Percentiles rank a stretch among this genome's conserved stretches.
Evolutionary conservation across 1,140 invertebrate species (phyloP).

Genomic region (Vanessa atalanta): DNA sequence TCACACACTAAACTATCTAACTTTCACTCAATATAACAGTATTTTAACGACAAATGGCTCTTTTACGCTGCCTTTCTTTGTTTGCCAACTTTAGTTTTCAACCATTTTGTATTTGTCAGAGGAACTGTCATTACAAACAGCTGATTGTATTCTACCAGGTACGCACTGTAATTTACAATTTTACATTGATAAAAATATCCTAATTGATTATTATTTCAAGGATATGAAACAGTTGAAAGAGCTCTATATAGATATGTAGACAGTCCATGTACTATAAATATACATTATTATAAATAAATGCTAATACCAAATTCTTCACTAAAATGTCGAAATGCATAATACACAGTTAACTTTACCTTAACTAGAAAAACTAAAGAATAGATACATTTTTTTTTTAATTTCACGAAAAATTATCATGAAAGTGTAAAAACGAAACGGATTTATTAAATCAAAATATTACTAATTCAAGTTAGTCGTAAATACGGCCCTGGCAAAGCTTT

Average conservation of each 20-base stretch:
- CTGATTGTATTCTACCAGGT: conserved; percentile 80
- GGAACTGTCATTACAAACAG: conserved; percentile 82
- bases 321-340: too few relatives aligned
- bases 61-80: conserved; percentile 79
- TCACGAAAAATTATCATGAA: too few relatives aligned
- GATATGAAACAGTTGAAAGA: too few relatives aligned
- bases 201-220: background rate
- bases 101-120: conserved; percentile 82
- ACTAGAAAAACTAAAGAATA: too few relatives aligned
- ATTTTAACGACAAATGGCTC: conserved; percentile 65
- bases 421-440: background rate
- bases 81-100: conserved; percentile 81
- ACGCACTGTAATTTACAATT: conserved; percentile 42
- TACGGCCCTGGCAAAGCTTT: conserved; percentile 56
- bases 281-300: background rate
- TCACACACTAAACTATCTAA: conserved; percentile 73
- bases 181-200: background rate
- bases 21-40: conserved; percentile 74
- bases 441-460: background rate
- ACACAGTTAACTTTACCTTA: too few relatives aligned
- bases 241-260: too few relatives aligned
- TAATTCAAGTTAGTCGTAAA: conserved; percentile 24
- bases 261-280: too few relatives aligned
- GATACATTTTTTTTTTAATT: too few relatives aligned
- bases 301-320: background rate